Evolutionary conservation across 2,797 vertebrate genomes (phyloP).

Genomic region (Acanthurus tractus): DNA sequence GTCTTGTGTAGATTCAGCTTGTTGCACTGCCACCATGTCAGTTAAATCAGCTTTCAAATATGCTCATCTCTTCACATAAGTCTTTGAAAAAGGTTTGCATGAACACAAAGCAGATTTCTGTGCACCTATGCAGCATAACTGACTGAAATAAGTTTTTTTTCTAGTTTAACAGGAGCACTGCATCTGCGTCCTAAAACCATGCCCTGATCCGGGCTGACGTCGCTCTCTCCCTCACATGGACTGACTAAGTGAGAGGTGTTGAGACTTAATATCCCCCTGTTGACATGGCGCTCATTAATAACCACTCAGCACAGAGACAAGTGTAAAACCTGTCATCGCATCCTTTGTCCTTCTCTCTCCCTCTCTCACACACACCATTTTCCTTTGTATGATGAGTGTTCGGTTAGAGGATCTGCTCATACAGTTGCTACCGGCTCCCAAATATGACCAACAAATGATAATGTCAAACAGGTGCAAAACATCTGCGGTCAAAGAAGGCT

Average conservation of each 20-base stretch:
- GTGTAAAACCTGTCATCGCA: constrained; percentile 31
- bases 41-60: not conserved
- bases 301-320: constrained; percentile 21
- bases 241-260: constrained; percentile 1
- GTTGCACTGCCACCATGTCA: not conserved
- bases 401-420: constrained; percentile 21
- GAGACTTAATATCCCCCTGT: constrained; percentile 24
- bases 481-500: not conserved
- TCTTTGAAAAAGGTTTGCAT: not conserved
- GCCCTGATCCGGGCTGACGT: not conserved
- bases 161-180: not conserved
- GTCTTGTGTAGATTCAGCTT: not conserved
- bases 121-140: not conserved
- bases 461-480: constrained; percentile 13
- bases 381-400: constrained; percentile 37
- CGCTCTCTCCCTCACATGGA: not conserved
- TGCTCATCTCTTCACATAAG: not conserved
- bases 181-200: constrained; percentile 6
- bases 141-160: not conserved
- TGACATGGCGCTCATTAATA: constrained; percentile 48
- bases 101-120: not conserved
- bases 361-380: constrained; percentile 18
- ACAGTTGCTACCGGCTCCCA: not conserved
- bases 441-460: constrained; percentile 19
- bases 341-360: constrained; percentile 13